Base-by-base conservation (phyloP, 2,113 vertebrate species). In the Sarotherodon lohbergeri region DNA sequence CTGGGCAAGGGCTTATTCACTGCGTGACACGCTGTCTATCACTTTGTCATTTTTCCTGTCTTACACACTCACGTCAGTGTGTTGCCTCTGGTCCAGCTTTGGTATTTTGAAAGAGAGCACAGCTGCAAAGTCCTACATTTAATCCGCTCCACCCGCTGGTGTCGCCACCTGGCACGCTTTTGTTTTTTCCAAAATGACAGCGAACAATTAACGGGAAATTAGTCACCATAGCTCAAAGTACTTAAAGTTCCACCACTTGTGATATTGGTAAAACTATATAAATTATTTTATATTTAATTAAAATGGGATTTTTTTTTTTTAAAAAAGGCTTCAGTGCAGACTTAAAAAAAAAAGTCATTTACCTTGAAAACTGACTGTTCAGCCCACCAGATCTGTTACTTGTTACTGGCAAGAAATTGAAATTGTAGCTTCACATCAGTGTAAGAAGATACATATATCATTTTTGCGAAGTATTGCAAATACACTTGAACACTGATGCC, bases 11-110 rank as follows among this genome's bases (percentile, higher is more conserved):
- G 55, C 91, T 92, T 80, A 27, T 13, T 86, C 80, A 57, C 73
- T 24, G n/a, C 13, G 43, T 50, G 86, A 93, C 89, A 94, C 90
- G 57, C 5, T 90, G 89, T 93, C 93, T 92, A 73, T 91, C 91
- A 83, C 89, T 91, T 55, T 86, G 71, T 79, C 86, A 61, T 52
- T 61, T 57, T 83, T 90, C 84, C 73, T 83, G 90, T 91, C 89
- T 81, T 34, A 78, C 36, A 86, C 19, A 9, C 86, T 88, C 78
- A 41, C 10, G 12, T 91, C 91, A 91, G 2, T 34, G 22, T 19
- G 41, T 88, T 73, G 91, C 93, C 89, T 90, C 90, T 89, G 89
- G 94, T 92, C 57, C 56, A 52, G 81, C 29, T 34, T 14, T 55
- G 78, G 17, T 80, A 80, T 89, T 93, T 92, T 91, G 19, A 86